phyloP scores from a whole-genome alignment of 2,797 vertebrate species.

The Alfaro cultratus region DNA sequence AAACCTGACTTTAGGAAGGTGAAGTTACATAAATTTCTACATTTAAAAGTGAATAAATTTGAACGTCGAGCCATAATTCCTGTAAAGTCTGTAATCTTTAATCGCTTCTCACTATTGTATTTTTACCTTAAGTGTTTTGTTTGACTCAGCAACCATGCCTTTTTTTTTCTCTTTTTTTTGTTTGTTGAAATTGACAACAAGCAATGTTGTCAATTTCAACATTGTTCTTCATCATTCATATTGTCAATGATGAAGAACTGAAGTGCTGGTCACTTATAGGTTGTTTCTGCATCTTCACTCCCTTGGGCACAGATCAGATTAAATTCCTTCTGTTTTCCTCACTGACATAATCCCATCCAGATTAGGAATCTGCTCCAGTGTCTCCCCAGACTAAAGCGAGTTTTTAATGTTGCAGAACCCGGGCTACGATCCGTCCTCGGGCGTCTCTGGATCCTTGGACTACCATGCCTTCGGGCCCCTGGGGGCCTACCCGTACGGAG shows the following conservation, averaged over 20 bases:
- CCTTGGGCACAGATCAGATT: conserved; percentile 6
- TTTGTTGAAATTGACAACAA: not conserved
- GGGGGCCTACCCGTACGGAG: conserved; percentile 89
- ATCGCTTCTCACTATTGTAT: not conserved
- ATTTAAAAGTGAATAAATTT: too few species aligned
- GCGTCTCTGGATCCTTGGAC: conserved; percentile 87
- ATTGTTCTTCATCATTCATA: too few species aligned
- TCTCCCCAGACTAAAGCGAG: not conserved
- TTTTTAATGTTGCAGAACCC: conserved; percentile 79
- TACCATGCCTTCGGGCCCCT: conserved; percentile 90
- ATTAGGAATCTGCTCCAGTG: conserved; percentile 3
- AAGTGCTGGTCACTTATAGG: not conserved
- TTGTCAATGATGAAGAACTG: not conserved
- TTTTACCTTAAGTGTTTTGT: not conserved
- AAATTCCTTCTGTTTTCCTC: conserved; percentile 4
- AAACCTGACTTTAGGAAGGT: too few species aligned
- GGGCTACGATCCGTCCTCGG: conserved; percentile 86
- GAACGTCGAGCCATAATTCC: too few species aligned
- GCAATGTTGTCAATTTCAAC: too few species aligned
- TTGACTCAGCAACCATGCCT: not conserved
- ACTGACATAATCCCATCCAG: not conserved
- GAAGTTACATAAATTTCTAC: too few species aligned
- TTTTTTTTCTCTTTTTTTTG: too few species aligned
- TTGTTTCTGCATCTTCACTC: not conserved
- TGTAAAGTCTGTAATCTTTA: too few species aligned